Percentiles rank a stretch among this genome's conserved stretches.
Conservation (phyloP, 2,113 vertebrate species). For the Aspidoscelis tigris region DNA sequence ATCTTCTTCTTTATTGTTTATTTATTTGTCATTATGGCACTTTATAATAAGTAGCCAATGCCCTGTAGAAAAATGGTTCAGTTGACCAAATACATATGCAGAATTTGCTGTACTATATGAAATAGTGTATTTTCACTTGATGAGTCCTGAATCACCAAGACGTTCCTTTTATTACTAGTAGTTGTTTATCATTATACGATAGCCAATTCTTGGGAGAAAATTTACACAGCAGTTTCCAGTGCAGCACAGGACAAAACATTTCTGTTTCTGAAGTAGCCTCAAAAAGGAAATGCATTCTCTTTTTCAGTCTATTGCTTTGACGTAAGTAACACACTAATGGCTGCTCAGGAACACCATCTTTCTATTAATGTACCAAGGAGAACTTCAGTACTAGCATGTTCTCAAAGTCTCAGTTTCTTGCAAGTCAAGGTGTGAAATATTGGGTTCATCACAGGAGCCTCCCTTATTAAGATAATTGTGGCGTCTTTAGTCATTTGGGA, state of each 20-base stretch:
- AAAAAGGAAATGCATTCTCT: background rate
- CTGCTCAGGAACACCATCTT: rapidly evolving
- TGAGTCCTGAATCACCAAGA: background rate
- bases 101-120: background rate
- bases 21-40: background rate
- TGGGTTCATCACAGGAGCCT: constrained; percentile 23
- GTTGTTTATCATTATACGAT: background rate
- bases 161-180: background rate
- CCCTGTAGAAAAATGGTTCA: too few relatives aligned
- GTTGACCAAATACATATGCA: background rate
- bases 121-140: background rate
- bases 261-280: background rate
- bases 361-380: background rate
- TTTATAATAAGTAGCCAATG: background rate
- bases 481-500: constrained; percentile 32
- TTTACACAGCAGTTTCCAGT: background rate
- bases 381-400: background rate
- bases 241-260: background rate
- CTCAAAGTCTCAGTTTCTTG: constrained; percentile 27
- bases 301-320: rapidly evolving
- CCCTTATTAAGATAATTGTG: constrained; percentile 17
- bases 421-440: background rate
- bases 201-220: background rate
- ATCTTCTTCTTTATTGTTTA: too few relatives aligned
- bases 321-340: background rate